Evolutionary conservation across 1,140 invertebrate genomes (phyloP), one percentile per base, ranked within the genome.

Genomic region (Pseudobourletiella spinata): DNA sequence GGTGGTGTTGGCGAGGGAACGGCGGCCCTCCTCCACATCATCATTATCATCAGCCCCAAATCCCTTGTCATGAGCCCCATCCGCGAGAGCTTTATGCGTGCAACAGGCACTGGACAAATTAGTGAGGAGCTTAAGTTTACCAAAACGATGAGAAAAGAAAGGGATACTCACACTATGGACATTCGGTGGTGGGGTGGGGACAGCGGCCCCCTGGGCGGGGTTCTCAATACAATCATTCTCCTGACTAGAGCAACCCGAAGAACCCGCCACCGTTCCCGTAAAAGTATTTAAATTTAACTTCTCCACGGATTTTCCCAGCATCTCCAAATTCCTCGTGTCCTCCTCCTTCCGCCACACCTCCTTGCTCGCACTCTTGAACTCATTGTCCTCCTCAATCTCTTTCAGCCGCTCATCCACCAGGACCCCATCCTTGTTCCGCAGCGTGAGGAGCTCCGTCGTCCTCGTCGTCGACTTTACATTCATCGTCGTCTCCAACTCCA

Each of bases 401-500:
- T 83, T 79, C 48, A 81, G 83, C 3, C 85, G 73, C 69, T 87
- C 85, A 74, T 87, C 85, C 1, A 88, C 79, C 26, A 87, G 77
- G 67, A 81, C 79, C 2, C 86, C 86, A 58, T 81, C 83, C 11
- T 81, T 78, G 15, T 83, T 60, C 2, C 59, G 80, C 20, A 87
- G 84, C 0, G 82, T 84, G 48, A 87, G 82, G 68, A 85, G 84
- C 71, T 88, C 86, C 58, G 82, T 84, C 35, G 85, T 86, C 24
- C 85, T 82, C n/a, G 86, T 80, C 30, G 83, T 83, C 6, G 84
- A 86, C 70, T 86, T 86, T 3, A 87, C 84, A 64, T 82, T 85
- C 42, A 87, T 74, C 43, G 82, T 84, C 15, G 85, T 86, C 74
- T 87, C 85, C 68, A 87, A 74, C 65, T 84, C 81, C 8, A 86